Evolutionary conservation across 1,140 invertebrate genomes (phyloP).

Genomic region (Drosophila jambulina): DNA sequence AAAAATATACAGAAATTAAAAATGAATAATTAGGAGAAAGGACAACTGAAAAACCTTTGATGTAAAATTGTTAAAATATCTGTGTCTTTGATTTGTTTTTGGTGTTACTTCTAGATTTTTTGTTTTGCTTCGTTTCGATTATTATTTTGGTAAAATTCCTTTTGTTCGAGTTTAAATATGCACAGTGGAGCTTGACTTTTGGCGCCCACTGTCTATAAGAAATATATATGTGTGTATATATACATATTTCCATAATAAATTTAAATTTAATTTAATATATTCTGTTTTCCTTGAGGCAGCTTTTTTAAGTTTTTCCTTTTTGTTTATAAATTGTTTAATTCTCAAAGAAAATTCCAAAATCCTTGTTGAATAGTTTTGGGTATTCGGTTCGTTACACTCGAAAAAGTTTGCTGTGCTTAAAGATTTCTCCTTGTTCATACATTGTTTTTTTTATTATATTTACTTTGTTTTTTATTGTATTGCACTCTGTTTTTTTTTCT

Average conservation of each 20-base stretch:
- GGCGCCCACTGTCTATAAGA: constrained; percentile 31
- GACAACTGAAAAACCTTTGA: constrained; percentile 21
- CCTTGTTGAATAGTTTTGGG: constrained; percentile 34
- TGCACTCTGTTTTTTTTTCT: constrained; percentile 52
- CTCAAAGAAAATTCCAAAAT: constrained; percentile 42
- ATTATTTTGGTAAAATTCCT: constrained; percentile 56
- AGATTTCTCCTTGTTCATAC: constrained; percentile 22
- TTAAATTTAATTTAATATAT: constrained; percentile 41
- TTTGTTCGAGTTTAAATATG: constrained; percentile 37
- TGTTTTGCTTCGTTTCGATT: constrained; percentile 5
- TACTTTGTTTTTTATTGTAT: constrained; percentile 63
- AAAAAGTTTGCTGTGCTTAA: constrained; percentile 43
- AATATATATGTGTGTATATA: constrained; percentile 41
- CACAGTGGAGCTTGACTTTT: constrained; percentile 28
- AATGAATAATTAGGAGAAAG: background rate
- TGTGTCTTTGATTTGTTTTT: constrained; percentile 15
- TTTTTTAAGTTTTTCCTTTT: constrained; percentile 32
- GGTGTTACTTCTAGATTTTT: constrained; percentile 33
- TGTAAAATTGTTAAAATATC: constrained; percentile 51
- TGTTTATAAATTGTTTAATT: constrained; percentile 15
- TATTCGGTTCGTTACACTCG: constrained; percentile 31
- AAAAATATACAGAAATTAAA: constrained; percentile 2
- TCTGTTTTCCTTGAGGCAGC: constrained; percentile 37
- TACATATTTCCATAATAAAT: constrained; percentile 45
- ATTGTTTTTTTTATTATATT: constrained; percentile 19